Conservation (phyloP, 1,140 invertebrate species). For the Camponotus pennsylvanicus region DNA sequence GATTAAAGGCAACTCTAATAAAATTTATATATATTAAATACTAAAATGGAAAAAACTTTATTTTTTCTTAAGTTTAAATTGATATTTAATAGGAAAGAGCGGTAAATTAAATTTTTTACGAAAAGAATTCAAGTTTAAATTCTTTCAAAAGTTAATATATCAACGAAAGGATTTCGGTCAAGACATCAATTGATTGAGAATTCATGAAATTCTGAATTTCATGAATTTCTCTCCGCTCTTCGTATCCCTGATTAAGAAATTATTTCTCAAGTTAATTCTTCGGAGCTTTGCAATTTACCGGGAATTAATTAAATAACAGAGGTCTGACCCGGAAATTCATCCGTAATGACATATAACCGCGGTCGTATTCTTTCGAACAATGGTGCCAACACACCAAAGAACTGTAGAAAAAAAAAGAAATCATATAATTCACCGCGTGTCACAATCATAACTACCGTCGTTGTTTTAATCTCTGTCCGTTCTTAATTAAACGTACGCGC, state of each 20-base stretch:
- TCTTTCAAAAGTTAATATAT: background rate
- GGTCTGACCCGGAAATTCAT: conserved; percentile 62
- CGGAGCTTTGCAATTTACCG: conserved; percentile 51
- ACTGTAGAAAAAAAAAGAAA: conserved; percentile 13
- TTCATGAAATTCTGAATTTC: background rate
- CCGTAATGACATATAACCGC: conserved; percentile 55
- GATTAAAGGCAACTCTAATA: background rate
- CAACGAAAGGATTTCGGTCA: background rate
- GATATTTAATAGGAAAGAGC: background rate
- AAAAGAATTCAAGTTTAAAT: background rate
- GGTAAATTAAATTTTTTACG: background rate
- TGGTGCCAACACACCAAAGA: conserved; percentile 32
- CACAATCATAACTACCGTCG: conserved; percentile 21
- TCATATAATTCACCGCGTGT: background rate
- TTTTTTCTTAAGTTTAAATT: conserved; percentile 5
- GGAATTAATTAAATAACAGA: conserved; percentile 61
- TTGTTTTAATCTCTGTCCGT: conserved; percentile 32
- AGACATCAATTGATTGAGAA: background rate
- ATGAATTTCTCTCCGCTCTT: conserved; percentile 44
- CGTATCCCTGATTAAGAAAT: conserved; percentile 53
- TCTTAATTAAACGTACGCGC: conserved; percentile 43
- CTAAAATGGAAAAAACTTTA: background rate
- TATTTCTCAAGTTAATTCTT: conserved; percentile 55
- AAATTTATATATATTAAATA: background rate
- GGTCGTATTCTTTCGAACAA: conserved; percentile 63